Evolutionary conservation across 1,140 invertebrate genomes (phyloP).

Genomic region (Hyphantria cunea): DNA sequence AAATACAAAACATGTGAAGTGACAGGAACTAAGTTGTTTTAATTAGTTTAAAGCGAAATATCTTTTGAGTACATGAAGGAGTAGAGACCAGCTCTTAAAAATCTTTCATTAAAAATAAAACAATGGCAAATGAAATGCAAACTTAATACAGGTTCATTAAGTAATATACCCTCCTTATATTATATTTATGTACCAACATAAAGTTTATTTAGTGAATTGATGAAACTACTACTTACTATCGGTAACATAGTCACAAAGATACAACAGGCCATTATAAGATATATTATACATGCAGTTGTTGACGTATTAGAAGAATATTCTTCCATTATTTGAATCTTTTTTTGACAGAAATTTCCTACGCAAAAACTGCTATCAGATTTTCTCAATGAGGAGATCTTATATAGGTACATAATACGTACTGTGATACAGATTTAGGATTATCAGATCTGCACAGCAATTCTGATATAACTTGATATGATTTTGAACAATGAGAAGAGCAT

Average conservation of each 20-base stretch:
- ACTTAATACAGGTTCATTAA: slow-evolving; percentile 60
- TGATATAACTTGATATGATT: slow-evolving; percentile 28
- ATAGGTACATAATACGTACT: slow-evolving; percentile 19
- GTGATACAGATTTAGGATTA: slow-evolving; percentile 15
- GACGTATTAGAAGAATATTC: no score
- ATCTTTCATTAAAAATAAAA: slow-evolving; percentile 60
- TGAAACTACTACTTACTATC: slow-evolving; percentile 9
- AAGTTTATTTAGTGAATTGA: slow-evolving; percentile 22
- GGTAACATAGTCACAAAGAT: slow-evolving; percentile 28
- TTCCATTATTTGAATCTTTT: no score
- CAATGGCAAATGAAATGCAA: slow-evolving; percentile 68
- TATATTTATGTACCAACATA: slow-evolving; percentile 25
- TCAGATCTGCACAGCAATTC: slow-evolving; percentile 29
- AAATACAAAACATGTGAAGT: slow-evolving; percentile 45
- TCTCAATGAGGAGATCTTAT: slow-evolving; percentile 18
- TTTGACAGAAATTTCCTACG: no score
- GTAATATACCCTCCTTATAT: slow-evolving; percentile 41
- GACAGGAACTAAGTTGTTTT: slow-evolving; percentile 49
- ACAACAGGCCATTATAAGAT: slow-evolving; percentile 8
- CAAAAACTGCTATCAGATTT: slow-evolving; percentile 11
- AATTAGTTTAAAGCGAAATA: slow-evolving; percentile 56
- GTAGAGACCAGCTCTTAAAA: slow-evolving; percentile 77
- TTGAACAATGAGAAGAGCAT: slow-evolving; percentile 19
- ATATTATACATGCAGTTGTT: neutral
- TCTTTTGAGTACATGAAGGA: slow-evolving; percentile 74